A percentile compares a stretch with the other conserved stretches of the same genome.
phyloP scores from a whole-genome alignment of 2,797 vertebrate genomes.

The Phrynocephalus guinanensis region DNA sequence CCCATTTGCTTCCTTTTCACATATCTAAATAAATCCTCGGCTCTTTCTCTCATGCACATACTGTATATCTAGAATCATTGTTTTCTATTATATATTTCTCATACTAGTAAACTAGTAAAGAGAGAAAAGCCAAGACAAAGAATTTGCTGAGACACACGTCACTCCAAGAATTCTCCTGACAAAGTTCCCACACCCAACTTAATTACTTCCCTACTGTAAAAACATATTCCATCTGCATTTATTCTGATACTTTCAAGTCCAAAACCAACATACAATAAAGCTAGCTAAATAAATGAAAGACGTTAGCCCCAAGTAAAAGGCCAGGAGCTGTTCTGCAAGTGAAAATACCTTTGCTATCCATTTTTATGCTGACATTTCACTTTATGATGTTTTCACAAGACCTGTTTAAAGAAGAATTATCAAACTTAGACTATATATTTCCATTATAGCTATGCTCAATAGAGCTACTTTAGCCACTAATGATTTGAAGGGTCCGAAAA shows the following conservation, averaged over 20 bases:
- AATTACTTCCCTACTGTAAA: conserved; percentile 83
- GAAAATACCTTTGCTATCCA: conserved; percentile 63
- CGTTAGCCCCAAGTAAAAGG: conserved; percentile 71
- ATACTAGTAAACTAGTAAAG: conserved; percentile 53
- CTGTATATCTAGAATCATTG: conserved; percentile 43
- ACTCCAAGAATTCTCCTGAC: conserved; percentile 80
- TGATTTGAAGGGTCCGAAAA: no score
- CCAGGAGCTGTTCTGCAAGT: conserved; percentile 73
- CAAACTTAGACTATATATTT: conserved; percentile 45
- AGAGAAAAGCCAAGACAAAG: conserved; percentile 78
- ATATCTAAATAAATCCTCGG: neutral
- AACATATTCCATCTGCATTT: conserved; percentile 82
- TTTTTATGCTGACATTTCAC: conserved; percentile 77
- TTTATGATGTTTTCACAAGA: conserved; percentile 72
- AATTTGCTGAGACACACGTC: conserved; percentile 82
- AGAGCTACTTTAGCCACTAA: neutral
- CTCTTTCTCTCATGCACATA: conserved; percentile 32
- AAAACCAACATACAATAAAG: conserved; percentile 80
- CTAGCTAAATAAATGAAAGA: conserved; percentile 80
- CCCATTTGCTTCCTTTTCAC: neutral
- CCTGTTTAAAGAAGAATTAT: conserved; percentile 74
- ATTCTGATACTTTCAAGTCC: conserved; percentile 79
- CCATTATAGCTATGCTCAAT: conserved; percentile 50
- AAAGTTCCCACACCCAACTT: conserved; percentile 80
- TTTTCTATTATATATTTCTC: conserved; percentile 25